These are phyloP conservation scores for Anhinga rufa DNA, from an alignment of 2,113 vertebrate genomes.

Conservation along the genomic window DNA sequence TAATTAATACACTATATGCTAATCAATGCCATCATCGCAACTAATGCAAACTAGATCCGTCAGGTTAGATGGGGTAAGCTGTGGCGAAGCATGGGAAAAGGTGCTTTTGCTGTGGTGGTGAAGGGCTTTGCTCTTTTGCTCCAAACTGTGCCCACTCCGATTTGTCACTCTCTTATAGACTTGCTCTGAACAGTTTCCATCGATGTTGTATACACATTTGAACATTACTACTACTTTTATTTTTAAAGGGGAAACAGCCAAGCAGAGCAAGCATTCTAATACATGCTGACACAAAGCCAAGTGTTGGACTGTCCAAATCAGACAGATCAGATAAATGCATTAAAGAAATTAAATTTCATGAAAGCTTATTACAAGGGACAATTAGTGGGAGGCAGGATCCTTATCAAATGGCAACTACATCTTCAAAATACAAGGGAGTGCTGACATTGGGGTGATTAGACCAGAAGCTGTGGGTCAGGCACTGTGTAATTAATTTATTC, in stretches of 20 bases:
- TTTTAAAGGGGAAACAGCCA: not conserved
- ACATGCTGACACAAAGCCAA: not conserved
- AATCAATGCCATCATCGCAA: not conserved
- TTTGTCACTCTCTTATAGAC: not conserved
- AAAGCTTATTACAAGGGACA: not conserved
- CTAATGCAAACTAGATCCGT: not conserved
- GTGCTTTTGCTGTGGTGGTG: not conserved
- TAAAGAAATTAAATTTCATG: not conserved
- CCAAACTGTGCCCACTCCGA: rapidly evolving
- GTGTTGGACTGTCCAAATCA: not conserved
- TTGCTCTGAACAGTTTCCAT: not conserved
- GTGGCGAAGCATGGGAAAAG: not conserved
- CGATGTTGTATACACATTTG: rapidly evolving
- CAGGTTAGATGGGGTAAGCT: too few species aligned
- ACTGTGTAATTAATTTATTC: not conserved
- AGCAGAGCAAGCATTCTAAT: not conserved
- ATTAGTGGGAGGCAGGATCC: not conserved
- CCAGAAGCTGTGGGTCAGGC: not conserved
- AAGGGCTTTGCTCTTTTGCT: not conserved
- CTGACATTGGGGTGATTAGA: not conserved
- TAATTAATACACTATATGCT: not conserved
- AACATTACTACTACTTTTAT: not conserved
- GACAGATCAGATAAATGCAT: not conserved
- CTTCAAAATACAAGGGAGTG: not conserved
- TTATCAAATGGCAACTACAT: not conserved